These are phyloP conservation scores for Synergus itoensis DNA, from an alignment of 2,888 invertebrate genomes.

Conservation along the genomic window DNA sequence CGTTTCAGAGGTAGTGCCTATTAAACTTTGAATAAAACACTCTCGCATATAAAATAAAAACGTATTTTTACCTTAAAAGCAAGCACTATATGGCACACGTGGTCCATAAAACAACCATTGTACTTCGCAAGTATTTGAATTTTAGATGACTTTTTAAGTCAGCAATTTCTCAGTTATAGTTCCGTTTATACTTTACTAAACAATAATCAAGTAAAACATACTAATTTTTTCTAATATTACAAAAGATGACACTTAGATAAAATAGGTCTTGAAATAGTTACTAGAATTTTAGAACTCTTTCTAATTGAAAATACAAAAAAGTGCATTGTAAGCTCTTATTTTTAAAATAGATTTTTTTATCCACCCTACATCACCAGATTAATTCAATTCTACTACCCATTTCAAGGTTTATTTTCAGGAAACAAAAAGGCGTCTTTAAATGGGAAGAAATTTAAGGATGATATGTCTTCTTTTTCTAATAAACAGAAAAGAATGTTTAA, in stretches of 20 bases:
- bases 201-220: too few relatives aligned
- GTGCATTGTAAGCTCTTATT: too few relatives aligned
- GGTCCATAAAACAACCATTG: not conserved
- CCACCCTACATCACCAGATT: not conserved
- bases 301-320: too few relatives aligned
- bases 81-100: not conserved
- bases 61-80: not conserved
- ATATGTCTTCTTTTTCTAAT: constrained; percentile 9
- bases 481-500: constrained; percentile 1
- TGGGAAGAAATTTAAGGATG: not conserved
- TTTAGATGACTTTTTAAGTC: not conserved
- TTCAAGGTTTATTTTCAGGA: not conserved
- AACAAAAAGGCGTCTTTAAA: not conserved
- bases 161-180: too few relatives aligned
- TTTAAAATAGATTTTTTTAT: not conserved
- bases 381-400: not conserved
- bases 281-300: too few relatives aligned
- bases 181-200: too few relatives aligned
- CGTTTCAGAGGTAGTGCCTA: not conserved
- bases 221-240: too few relatives aligned
- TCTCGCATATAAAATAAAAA: not conserved
- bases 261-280: too few relatives aligned
- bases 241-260: too few relatives aligned
- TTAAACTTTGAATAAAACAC: not conserved
- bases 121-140: constrained; percentile 2